phyloP scores from a whole-genome alignment of 2,888 invertebrate species.

The Acanthosoma haemorrhoidale region DNA sequence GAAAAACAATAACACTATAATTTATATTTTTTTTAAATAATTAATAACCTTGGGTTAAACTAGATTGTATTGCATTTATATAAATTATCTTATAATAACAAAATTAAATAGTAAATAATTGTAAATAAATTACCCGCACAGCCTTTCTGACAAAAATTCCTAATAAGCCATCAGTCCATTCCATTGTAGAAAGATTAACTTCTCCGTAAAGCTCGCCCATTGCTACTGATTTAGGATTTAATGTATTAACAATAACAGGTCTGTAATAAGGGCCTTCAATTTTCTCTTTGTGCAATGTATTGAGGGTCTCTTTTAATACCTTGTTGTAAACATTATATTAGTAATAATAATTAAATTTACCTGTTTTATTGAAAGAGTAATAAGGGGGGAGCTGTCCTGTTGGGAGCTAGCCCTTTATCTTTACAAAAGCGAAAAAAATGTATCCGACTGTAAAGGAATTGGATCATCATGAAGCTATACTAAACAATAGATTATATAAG shows the following conservation, averaged over 20 bases:
- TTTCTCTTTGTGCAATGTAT: slow-evolving; percentile 58
- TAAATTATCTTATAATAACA: background rate
- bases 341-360: no score
- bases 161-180: slow-evolving; percentile 86
- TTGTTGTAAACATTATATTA: slow-evolving; percentile 47
- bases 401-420: no score
- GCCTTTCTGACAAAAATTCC: slow-evolving; percentile 60
- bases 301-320: slow-evolving; percentile 66
- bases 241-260: slow-evolving; percentile 67
- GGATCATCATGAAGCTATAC: no score
- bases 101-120: background rate
- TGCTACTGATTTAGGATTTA: slow-evolving; percentile 84
- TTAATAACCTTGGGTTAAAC: no score
- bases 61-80: no score
- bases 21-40: no score
- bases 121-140: slow-evolving; percentile 50
- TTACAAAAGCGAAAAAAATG: no score
- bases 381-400: no score
- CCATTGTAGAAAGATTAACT: slow-evolving; percentile 73
- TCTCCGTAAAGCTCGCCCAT: slow-evolving; percentile 86
- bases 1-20: no score
- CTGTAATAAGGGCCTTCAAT: slow-evolving; percentile 59
- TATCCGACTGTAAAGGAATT: no score
- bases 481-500: no score
- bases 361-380: no score